These are phyloP conservation scores for Pyrochroa serraticornis DNA, from an alignment of 2,888 invertebrate genomes.

Conservation along the genomic window DNA sequence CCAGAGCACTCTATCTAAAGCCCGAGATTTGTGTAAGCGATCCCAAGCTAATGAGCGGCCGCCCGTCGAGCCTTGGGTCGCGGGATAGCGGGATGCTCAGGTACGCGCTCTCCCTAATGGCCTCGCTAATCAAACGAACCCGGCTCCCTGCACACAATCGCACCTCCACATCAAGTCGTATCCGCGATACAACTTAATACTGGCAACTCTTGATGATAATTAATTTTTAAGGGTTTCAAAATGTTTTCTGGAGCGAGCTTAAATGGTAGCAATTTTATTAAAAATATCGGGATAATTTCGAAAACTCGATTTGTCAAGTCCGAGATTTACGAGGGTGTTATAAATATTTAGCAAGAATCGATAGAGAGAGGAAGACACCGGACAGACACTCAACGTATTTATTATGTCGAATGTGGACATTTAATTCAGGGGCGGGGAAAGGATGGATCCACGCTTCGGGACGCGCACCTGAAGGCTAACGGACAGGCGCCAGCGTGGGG, in stretches of 20 bases:
- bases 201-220: background rate
- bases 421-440: slow-evolving; percentile 38
- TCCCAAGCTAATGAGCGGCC: slow-evolving; percentile 46
- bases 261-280: too few relatives aligned
- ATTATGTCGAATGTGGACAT: slow-evolving; percentile 45
- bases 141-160: background rate
- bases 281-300: too few relatives aligned
- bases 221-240: background rate
- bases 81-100: slow-evolving; percentile 26
- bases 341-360: slow-evolving; percentile 27
- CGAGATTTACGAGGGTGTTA: slow-evolving; percentile 10
- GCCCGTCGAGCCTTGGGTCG: slow-evolving; percentile 33
- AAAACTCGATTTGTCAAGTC: background rate
- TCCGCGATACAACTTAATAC: background rate
- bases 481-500: slow-evolving; percentile 50
- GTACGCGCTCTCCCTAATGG: slow-evolving; percentile 39
- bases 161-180: background rate
- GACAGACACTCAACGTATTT: slow-evolving; percentile 22
- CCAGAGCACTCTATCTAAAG: slow-evolving; percentile 47
- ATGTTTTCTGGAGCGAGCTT: too few relatives aligned
- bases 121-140: slow-evolving; percentile 40
- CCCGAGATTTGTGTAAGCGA: slow-evolving; percentile 48
- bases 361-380: slow-evolving; percentile 15
- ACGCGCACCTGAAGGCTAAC: slow-evolving; percentile 49
- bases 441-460: slow-evolving; percentile 22